Evolutionary conservation across 2,113 vertebrate genomes (phyloP).

Genomic region (Rhinichthys klamathensis): DNA sequence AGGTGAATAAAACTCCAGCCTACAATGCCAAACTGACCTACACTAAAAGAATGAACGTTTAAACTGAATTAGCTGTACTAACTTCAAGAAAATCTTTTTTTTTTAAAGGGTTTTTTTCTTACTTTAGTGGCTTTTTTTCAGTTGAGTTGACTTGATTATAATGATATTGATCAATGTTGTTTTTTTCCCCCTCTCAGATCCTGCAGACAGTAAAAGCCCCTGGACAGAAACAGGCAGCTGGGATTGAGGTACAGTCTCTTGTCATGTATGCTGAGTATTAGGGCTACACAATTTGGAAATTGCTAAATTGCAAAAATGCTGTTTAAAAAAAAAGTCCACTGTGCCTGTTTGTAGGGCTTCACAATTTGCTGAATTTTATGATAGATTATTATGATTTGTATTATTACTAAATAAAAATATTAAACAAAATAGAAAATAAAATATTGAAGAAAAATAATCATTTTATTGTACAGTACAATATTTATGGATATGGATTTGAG

Average conservation of each 20-base stretch:
- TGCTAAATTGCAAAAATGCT: too few relatives aligned
- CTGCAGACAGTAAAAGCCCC: conserved; percentile 90
- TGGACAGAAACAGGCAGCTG: conserved; percentile 90
- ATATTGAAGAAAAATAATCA: not conserved
- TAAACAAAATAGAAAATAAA: not conserved
- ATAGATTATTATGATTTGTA: not conserved
- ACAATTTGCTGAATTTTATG: not conserved
- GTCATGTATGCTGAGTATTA: not conserved
- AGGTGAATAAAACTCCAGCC: conserved; percentile 74
- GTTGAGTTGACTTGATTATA: not conserved
- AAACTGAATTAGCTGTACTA: not conserved
- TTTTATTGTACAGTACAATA: not conserved
- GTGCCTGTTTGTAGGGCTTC: not conserved
- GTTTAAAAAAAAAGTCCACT: not conserved
- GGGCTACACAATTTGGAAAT: not conserved
- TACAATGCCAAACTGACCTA: not conserved
- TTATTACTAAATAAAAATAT: not conserved
- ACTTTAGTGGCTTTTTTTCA: not conserved
- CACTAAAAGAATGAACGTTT: not conserved
- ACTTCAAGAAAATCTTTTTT: not conserved
- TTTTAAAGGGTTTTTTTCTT: too few relatives aligned
- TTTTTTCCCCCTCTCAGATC: conserved; percentile 77
- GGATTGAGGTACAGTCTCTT: conserved; percentile 85
- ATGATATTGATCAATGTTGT: not conserved
- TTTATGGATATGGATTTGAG: not conserved